Base-by-base conservation (phyloP, 1,140 invertebrate genomes). In the Trichomalopsis sarcophagae region DNA sequence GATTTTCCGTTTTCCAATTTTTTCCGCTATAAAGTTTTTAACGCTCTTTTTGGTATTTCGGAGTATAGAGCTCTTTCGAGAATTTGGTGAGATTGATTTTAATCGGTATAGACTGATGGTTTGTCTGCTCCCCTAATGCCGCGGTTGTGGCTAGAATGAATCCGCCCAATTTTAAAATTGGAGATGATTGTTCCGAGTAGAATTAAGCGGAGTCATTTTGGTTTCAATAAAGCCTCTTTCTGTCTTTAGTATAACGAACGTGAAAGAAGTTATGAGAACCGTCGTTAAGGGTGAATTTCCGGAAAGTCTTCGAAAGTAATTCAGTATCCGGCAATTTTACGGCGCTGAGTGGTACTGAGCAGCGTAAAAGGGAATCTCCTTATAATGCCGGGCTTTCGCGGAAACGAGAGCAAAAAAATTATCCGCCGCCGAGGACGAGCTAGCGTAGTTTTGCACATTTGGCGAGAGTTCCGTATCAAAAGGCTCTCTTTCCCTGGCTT, bases 271-370 rank as follows among this genome's bases (percentile, higher is more conserved):
- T 40, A 82, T 82, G 44, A 33, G 82, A 83, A 71, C 69, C 44
- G 30, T 47, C 74, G 33, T 84, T 71, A 84, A 73, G n/a, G 44
- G 21, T 2, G 40, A 0, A 80, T 74, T 84, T 47, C 80, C 1
- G 50, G 83, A 84, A 84, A 80, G 27, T 21, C 69, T 80, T 30
- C 30, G 50, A 84, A 75, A 80, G 44, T 73, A 30, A 81, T 81
- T 81, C 7, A 78, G 66, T 71, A 84, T 84, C 83, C 77, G 77
- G 83, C 55, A 84, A 85, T 85, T 79, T 74, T 2, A 74, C 62
- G 86, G 77, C 73, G 81, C 77, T 47, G 55, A 78, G 62, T 75
- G 50, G 62, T 77, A 81, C 50, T 69, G 82, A 76, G 81, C 69
- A 17, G 21, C 7, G 36, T 40, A 73, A 62, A 62, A 84, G 62